These are phyloP conservation scores for Drosophila carrolli DNA, from an alignment of 1,140 invertebrate species.

Conservation along the genomic window DNA sequence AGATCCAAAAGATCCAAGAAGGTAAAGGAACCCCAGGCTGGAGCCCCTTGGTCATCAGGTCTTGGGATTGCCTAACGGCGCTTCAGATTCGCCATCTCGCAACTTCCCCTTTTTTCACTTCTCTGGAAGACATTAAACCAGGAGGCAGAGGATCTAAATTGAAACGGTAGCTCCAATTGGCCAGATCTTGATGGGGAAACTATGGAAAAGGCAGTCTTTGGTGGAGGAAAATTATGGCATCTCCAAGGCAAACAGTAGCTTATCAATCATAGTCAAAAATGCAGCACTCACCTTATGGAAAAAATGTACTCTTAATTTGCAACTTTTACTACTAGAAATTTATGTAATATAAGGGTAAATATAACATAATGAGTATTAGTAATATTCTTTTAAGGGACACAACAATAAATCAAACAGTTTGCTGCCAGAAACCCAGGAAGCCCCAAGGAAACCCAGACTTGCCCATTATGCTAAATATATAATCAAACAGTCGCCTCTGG, in stretches of 20 bases:
- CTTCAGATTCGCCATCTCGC: conserved; percentile 63
- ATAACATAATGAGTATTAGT: too few species aligned
- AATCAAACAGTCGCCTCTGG: conserved; percentile 36
- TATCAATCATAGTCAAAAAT: not conserved
- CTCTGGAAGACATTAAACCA: conserved; percentile 45
- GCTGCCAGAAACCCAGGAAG: not conserved
- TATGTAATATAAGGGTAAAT: too few species aligned
- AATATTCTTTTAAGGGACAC: not conserved
- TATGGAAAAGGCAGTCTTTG: not conserved
- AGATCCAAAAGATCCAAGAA: not conserved
- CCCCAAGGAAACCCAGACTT: not conserved
- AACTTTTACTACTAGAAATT: too few species aligned
- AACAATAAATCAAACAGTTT: not conserved
- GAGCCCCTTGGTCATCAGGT: conserved; percentile 10
- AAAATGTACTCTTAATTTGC: too few species aligned
- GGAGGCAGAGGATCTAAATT: not conserved
- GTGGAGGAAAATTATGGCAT: not conserved
- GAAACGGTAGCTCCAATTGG: conserved; percentile 25
- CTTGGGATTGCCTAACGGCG: conserved; percentile 56
- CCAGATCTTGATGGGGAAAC: conserved; percentile 13
- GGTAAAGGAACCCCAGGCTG: conserved; percentile 2
- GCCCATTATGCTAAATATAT: conserved; percentile 40
- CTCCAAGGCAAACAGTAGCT: conserved; percentile 17
- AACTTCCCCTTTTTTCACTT: conserved; percentile 24
- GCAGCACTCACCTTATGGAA: too few species aligned